A percentile compares a stretch with the other conserved stretches of the same genome.
Conservation (phyloP, 2,797 vertebrate species). For the Crenichthys baileyi region DNA sequence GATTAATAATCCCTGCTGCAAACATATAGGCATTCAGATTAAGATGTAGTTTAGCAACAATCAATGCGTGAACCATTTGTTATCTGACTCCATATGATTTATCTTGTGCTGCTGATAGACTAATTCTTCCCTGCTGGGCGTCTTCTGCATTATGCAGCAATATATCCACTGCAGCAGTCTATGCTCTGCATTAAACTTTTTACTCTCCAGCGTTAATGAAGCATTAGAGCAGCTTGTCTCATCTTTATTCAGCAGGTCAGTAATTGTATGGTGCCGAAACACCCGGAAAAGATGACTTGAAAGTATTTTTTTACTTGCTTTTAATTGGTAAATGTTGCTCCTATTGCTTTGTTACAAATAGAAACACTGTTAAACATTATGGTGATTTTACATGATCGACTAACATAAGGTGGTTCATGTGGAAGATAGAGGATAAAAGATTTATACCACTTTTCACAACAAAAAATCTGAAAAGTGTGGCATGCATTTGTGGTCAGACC, state of each 20-base stretch:
- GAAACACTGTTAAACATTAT: background rate
- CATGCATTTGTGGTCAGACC: background rate
- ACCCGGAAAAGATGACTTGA: background rate
- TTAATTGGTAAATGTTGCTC: background rate
- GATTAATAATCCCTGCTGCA: constrained; percentile 1
- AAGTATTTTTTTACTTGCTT: background rate
- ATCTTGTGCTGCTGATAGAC: constrained; percentile 40
- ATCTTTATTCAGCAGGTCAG: constrained; percentile 40
- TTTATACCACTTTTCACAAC: background rate
- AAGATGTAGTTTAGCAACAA: constrained; percentile 18
- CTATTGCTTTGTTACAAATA: background rate
- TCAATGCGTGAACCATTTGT: constrained; percentile 19
- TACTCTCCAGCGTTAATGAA: constrained; percentile 25
- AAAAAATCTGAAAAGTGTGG: background rate
- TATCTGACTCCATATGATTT: constrained; percentile 50
- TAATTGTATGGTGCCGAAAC: constrained; percentile 29
- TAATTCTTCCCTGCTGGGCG: constrained; percentile 44
- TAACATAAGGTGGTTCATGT: background rate
- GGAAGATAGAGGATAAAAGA: background rate
- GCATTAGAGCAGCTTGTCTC: constrained; percentile 29
- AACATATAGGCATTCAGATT: constrained; percentile 37
- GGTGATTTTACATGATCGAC: background rate
- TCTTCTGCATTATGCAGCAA: constrained; percentile 54
- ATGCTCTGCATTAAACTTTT: constrained; percentile 29
- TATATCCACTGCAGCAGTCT: constrained; percentile 56